Percentiles rank a stretch among this genome's conserved stretches.
These are phyloP conservation scores for Percopsis transmontana DNA, from an alignment of 2,113 vertebrate genomes.

Conservation along the genomic window DNA sequence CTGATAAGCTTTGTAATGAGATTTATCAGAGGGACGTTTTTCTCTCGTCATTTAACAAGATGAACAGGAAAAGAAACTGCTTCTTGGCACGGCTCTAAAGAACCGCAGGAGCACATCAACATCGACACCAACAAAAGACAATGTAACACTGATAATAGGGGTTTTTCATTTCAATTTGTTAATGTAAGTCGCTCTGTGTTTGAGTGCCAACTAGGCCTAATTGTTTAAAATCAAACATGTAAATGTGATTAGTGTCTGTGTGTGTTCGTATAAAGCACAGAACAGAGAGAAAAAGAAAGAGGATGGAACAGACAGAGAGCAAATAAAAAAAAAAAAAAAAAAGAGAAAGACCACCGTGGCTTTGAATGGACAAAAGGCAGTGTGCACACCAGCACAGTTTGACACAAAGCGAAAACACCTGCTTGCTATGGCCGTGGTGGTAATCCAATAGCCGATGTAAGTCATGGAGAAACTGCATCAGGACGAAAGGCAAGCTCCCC, in stretches of 20 bases:
- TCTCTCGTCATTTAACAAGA: slow-evolving; percentile 29
- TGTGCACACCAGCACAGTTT: slow-evolving; percentile 10
- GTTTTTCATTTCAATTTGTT: neutral
- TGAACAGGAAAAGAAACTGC: slow-evolving; percentile 46
- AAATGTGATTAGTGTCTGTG: neutral
- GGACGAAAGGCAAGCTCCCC: slow-evolving; percentile 36
- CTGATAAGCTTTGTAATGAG: slow-evolving; percentile 71
- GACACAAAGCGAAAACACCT: slow-evolving; percentile 57
- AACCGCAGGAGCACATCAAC: neutral
- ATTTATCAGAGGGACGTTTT: slow-evolving; percentile 64
- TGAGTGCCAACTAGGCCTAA: neutral
- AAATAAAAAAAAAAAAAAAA: neutral
- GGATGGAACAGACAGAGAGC: neutral
- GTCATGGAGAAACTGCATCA: slow-evolving; percentile 44
- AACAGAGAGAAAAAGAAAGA: neutral
- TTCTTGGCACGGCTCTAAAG: slow-evolving; percentile 10
- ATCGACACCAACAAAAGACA: neutral
- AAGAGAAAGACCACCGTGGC: neutral
- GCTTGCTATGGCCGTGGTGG: slow-evolving; percentile 34
- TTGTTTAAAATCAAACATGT: neutral
- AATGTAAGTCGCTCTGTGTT: neutral
- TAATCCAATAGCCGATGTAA: slow-evolving; percentile 60
- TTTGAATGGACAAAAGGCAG: slow-evolving; percentile 15
- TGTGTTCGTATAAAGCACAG: neutral
- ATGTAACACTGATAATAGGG: neutral